phyloP scores from a whole-genome alignment of 2,113 vertebrate species.

The Paradisaea rubra region DNA sequence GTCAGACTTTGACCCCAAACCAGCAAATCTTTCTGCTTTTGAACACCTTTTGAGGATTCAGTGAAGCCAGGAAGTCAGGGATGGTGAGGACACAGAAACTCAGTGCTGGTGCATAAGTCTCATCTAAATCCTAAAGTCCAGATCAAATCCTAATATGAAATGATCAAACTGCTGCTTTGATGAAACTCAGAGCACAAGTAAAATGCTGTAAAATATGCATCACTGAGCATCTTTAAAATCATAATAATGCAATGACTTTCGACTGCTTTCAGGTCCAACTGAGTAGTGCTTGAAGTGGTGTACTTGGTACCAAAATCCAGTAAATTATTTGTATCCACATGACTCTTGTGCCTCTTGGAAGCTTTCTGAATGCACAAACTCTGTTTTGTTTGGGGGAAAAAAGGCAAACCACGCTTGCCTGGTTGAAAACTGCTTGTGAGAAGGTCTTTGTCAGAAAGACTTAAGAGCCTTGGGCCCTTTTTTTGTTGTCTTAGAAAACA shows the following conservation, averaged over 20 bases:
- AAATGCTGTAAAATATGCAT: neutral
- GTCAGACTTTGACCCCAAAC: neutral
- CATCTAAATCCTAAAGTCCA: neutral
- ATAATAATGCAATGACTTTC: neutral
- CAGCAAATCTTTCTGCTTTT: neutral
- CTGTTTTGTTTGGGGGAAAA: neutral
- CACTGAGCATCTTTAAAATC: neutral
- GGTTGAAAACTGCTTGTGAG: neutral
- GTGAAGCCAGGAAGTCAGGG: neutral
- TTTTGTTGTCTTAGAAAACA: constrained; percentile 63
- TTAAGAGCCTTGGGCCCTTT: neutral
- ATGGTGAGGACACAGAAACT: neutral
- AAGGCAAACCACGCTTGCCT: neutral
- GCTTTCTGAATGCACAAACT: neutral
- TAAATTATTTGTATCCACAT: neutral
- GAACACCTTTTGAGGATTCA: neutral
- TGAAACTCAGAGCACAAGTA: neutral
- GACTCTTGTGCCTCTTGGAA: neutral
- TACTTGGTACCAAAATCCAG: neutral
- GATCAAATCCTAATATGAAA: neutral
- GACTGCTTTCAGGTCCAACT: neutral
- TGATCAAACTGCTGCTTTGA: neutral
- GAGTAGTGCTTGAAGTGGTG: neutral
- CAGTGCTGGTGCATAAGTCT: neutral
- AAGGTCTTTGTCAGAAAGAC: constrained; percentile 42